Base-by-base conservation (phyloP, 2,113 vertebrate species). In the Crypturellus undulatus region DNA sequence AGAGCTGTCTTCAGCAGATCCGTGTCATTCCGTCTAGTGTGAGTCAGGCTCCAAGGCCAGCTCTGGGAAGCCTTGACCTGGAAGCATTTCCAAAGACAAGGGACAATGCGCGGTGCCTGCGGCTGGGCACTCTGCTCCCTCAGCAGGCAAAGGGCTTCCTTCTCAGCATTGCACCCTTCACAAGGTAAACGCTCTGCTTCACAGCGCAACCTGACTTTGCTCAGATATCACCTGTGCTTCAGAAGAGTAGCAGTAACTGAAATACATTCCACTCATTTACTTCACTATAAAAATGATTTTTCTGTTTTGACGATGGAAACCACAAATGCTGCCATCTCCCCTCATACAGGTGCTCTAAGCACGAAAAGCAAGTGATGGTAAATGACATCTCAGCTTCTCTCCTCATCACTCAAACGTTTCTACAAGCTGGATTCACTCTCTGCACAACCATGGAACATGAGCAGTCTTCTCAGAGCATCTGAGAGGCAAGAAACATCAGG, bases 341-440 rank as follows among this genome's bases (percentile, higher is more conserved):
- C 22, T 62, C 19, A 1, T 28, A 26, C 17, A 20, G 3, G 5
- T 42, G 56, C 68, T 70, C 42, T 24, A 36, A 86, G 36, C 81
- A 82, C 4, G 24, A 82, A 51, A 72, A 73, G 38, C 54, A 47
- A 59, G 49, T 6, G 18, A 75, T 16, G 10, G 22, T 22, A 87
- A 70, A 2, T 71, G 76, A 82, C 87, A 89, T 20, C 79, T 36
- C 71, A 73, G 32, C 45, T 94, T 80, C 83, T 85, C 36, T 85
- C 86, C 77, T 75, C 80, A 45, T 86, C 78, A 84, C 38, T 84
- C 73, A 56, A 76, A 86, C 64, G 88, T 43, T 71, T 75, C 62
- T 84, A 78, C 56, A 77, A 47, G 68, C 15, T 51, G 72, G 79
- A 90, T 63, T 95, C n/a, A 26, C 51, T 73, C 87, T 92, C 60